phyloP scores from a whole-genome alignment of 2,113 vertebrate species.

The Tragelaphus strepsiceros region DNA sequence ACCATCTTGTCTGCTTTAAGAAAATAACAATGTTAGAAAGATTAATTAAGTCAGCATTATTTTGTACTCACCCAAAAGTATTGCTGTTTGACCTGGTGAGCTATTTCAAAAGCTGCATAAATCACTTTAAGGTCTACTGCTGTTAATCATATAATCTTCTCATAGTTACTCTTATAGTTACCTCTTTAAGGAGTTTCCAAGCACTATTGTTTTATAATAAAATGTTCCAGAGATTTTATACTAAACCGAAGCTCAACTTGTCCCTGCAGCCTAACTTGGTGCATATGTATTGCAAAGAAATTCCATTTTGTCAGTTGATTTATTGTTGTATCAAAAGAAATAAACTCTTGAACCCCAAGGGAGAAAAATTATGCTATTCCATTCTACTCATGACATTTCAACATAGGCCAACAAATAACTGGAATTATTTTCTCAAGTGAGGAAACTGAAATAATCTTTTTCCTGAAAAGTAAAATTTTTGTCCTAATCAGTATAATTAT shows the following conservation, averaged over 20 bases:
- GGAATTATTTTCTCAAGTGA: constrained; percentile 7
- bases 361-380: background rate
- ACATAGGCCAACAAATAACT: background rate
- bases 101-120: constrained; percentile 2
- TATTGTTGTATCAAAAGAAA: constrained; percentile 46
- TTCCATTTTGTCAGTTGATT: constrained; percentile 64
- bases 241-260: constrained; percentile 19
- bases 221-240: background rate
- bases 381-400: constrained; percentile 40
- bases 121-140: background rate
- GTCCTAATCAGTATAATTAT: background rate
- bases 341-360: constrained; percentile 44
- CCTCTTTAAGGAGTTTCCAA: constrained; percentile 18
- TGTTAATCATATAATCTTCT: background rate
- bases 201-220: background rate
- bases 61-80: constrained; percentile 11
- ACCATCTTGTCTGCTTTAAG: background rate
- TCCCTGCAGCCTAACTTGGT: constrained; percentile 41
- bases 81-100: background rate
- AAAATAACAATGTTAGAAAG: background rate
- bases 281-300: constrained; percentile 51
- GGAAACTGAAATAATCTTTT: background rate
- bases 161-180: background rate
- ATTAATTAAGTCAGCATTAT: constrained; percentile 11
- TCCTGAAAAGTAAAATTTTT: background rate